Conservation (phyloP, 2,797 vertebrate genomes). For the Remorina albescens region DNA sequence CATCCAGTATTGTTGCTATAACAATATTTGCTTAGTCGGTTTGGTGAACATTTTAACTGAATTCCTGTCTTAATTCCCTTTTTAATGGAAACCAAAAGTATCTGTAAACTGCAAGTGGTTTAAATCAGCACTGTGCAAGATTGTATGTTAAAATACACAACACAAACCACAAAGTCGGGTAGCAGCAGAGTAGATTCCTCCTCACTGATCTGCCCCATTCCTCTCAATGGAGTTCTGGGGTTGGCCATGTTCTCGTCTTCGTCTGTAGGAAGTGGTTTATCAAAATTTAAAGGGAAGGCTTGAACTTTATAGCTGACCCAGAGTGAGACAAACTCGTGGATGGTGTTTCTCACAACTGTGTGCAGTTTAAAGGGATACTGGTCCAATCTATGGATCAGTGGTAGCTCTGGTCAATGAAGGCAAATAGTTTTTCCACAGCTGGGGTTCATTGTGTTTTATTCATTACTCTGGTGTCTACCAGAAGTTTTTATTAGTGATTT, state of each 20-base stretch:
- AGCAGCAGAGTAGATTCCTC: slow-evolving; percentile 5
- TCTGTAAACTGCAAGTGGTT: slow-evolving; percentile 30
- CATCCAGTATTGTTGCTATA: not conserved
- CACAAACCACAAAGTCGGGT: not conserved
- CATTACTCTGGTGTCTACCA: not conserved
- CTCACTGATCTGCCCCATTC: slow-evolving; percentile 19
- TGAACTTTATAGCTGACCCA: slow-evolving; percentile 19
- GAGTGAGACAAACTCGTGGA: not conserved
- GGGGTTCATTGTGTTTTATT: too few relatives aligned
- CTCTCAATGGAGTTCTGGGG: slow-evolving; percentile 35
- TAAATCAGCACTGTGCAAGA: slow-evolving; percentile 4
- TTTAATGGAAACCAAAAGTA: not conserved
- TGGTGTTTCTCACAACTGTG: not conserved
- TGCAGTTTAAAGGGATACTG: not conserved
- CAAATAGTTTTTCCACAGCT: not conserved
- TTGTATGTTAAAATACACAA: slow-evolving; percentile 20
- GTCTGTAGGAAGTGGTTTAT: slow-evolving; percentile 31
- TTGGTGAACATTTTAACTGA: not conserved
- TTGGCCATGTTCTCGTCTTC: slow-evolving; percentile 21
- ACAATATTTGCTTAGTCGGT: slow-evolving; percentile 12
- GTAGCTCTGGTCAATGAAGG: not conserved
- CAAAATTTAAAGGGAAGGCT: slow-evolving; percentile 35
- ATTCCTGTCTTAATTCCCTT: not conserved
- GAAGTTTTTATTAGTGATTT: not conserved
- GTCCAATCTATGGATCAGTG: not conserved